These are phyloP conservation scores for Anadara kagoshimensis DNA, from an alignment of 1,140 invertebrate species.

Conservation along the genomic window DNA sequence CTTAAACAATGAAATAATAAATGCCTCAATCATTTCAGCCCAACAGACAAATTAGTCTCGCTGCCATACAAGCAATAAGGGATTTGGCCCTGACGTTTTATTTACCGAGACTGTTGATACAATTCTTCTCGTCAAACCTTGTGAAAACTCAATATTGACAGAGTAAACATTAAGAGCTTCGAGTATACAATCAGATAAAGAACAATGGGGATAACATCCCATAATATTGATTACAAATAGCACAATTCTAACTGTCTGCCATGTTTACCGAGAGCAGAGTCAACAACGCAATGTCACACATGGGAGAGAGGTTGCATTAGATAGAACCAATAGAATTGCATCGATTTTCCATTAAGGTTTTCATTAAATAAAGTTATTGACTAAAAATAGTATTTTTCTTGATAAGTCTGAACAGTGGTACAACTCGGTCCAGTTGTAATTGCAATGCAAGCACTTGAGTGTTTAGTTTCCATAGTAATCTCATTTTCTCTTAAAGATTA, in stretches of 20 bases:
- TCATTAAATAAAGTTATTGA: slow-evolving; percentile 49
- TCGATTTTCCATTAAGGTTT: slow-evolving; percentile 42
- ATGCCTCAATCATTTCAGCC: neutral
- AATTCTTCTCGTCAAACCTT: neutral
- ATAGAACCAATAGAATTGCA: slow-evolving; percentile 43
- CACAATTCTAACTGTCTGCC: slow-evolving; percentile 21
- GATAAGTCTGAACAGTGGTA: neutral
- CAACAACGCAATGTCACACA: slow-evolving; percentile 35
- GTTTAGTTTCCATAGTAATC: slow-evolving; percentile 34
- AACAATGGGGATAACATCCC: slow-evolving; percentile 29
- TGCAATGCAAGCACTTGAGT: neutral
- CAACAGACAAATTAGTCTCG: slow-evolving; percentile 2
- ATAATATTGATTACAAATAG: slow-evolving; percentile 37
- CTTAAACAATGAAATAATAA: slow-evolving; percentile 1
- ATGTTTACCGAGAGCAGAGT: slow-evolving; percentile 34
- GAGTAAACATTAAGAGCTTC: slow-evolving; percentile 23
- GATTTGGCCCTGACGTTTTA: no score
- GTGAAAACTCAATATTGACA: slow-evolving; percentile 25
- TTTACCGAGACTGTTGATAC: neutral
- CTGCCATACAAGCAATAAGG: no score
- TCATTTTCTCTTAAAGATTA: slow-evolving; percentile 35
- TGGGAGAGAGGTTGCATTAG: slow-evolving; percentile 30
- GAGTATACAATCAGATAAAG: slow-evolving; percentile 36
- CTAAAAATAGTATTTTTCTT: slow-evolving; percentile 34
- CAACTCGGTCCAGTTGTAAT: no score